Conservation (phyloP, 2,888 invertebrate genomes). For the Agonopterix alstromeriana region DNA sequence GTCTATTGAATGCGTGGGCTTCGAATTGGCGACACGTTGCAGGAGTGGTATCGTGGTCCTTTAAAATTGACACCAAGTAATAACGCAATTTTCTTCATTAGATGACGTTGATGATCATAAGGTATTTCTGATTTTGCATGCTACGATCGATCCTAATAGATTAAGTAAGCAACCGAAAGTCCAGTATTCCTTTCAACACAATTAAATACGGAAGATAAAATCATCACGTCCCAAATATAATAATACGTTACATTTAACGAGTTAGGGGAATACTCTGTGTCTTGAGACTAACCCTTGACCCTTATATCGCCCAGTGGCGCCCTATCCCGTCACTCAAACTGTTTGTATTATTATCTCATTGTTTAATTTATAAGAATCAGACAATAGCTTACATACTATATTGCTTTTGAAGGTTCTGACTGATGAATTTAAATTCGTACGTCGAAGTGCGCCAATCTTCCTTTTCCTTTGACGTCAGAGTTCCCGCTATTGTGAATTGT, state of each 20-base stretch:
- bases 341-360: not conserved
- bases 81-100: too few species aligned
- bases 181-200: conserved; percentile 1
- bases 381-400: not conserved
- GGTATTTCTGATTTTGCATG: too few species aligned
- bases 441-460: conserved; percentile 48
- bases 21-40: too few species aligned
- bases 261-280: conserved; percentile 48
- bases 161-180: not conserved
- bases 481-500: conserved; percentile 64
- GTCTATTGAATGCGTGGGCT: too few species aligned
- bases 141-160: not conserved
- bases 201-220: conserved; percentile 35
- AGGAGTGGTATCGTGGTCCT: too few species aligned
- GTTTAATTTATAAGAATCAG: not conserved
- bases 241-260: conserved; percentile 46
- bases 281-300: conserved; percentile 40
- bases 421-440: conserved; percentile 33
- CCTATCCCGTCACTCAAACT: too few species aligned
- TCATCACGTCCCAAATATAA: conserved; percentile 21
- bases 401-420: not conserved
- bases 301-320: conserved; percentile 2
- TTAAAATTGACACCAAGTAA: too few species aligned
- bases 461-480: conserved; percentile 60
- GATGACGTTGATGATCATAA: too few species aligned